Conservation (phyloP, 2,113 vertebrate species). For the Osmerus eperlanus region DNA sequence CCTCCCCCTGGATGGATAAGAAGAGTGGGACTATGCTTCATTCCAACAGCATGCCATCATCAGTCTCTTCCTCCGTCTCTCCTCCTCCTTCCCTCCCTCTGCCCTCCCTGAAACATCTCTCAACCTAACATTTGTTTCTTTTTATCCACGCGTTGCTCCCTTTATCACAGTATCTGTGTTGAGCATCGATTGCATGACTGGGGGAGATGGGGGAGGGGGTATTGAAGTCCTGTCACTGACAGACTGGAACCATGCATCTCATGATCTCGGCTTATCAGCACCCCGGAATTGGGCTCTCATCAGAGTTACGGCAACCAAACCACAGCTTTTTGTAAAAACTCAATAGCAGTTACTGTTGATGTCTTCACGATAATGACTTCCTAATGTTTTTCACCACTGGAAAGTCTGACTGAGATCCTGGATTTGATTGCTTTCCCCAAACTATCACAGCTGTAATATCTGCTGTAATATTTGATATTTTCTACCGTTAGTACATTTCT, state of each 20-base stretch:
- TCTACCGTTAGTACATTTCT: too few species aligned
- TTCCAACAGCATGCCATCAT: slow-evolving; percentile 54
- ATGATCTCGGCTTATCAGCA: neutral
- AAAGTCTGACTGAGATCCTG: too few species aligned
- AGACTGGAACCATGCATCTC: slow-evolving; percentile 5
- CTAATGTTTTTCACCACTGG: too few species aligned
- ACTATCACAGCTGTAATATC: too few species aligned
- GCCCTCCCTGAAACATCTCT: neutral
- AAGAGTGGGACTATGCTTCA: slow-evolving; percentile 43
- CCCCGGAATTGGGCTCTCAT: neutral
- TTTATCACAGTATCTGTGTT: slow-evolving; percentile 37
- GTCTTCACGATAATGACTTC: too few species aligned
- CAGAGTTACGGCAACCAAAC: neutral
- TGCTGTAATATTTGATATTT: too few species aligned
- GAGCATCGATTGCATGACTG: slow-evolving; percentile 31
- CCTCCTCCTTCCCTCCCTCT: slow-evolving; percentile 8
- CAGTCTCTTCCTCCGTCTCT: slow-evolving; percentile 27
- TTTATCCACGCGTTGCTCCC: slow-evolving; percentile 8
- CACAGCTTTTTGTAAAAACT: too few species aligned
- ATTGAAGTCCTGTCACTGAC: slow-evolving; percentile 9
- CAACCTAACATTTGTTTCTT: neutral
- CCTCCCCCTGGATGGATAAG: slow-evolving; percentile 48
- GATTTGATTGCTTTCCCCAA: too few species aligned
- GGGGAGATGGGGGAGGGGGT: slow-evolving; percentile 16
- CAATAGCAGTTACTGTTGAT: too few species aligned